phyloP scores from a whole-genome alignment of 1,140 invertebrate species.

The Rhopalosiphum maidis region DNA sequence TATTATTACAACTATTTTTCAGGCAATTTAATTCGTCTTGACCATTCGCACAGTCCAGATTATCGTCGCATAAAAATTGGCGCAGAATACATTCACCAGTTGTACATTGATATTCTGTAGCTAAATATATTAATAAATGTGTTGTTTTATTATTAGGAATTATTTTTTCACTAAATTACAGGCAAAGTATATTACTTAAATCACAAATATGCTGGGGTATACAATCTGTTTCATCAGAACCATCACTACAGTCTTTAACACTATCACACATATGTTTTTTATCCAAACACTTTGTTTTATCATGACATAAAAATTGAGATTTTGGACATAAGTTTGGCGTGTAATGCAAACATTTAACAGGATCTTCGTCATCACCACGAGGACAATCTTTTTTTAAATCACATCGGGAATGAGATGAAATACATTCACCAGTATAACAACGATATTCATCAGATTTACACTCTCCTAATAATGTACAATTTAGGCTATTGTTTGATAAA shows the following conservation, averaged over 20 bases:
- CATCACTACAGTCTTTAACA: conserved; percentile 60
- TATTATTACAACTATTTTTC: conserved; percentile 43
- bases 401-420: conserved; percentile 63
- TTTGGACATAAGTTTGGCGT: conserved; percentile 63
- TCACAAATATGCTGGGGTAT: conserved; percentile 10
- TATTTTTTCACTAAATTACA: neutral
- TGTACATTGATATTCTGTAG: conserved; percentile 64
- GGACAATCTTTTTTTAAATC: conserved; percentile 70
- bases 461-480: conserved; percentile 63
- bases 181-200: conserved; percentile 28
- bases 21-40: conserved; percentile 72
- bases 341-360: conserved; percentile 61
- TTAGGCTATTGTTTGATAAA: conserved; percentile 65
- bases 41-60: conserved; percentile 69
- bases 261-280: conserved; percentile 59
- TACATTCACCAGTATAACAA: conserved; percentile 61
- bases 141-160: neutral
- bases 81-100: conserved; percentile 67
- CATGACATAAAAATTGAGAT: conserved; percentile 69
- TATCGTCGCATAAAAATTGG: conserved; percentile 68
- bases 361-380: conserved; percentile 69
- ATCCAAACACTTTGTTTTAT: conserved; percentile 64
- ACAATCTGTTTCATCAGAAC: conserved; percentile 60
- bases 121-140: neutral
- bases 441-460: conserved; percentile 60